Base-by-base conservation (phyloP, 2,888 invertebrate species). In the Argyra leucocephala region DNA sequence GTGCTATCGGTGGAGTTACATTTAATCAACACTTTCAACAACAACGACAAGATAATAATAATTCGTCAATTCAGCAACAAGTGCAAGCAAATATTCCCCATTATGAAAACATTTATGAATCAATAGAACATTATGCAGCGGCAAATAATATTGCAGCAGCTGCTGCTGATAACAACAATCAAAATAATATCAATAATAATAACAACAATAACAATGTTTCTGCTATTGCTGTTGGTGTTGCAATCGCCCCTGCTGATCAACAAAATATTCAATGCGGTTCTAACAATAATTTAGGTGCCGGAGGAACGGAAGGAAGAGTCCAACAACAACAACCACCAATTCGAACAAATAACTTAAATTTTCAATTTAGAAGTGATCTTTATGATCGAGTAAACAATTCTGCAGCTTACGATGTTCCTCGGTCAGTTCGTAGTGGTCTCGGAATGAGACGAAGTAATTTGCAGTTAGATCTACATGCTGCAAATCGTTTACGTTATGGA, bases 91-190 rank as follows among this genome's bases (percentile, higher is more conserved):
- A 75, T 74, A 78, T 78, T 74, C 81, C 81, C 69, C 79, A 80
- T 70, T 81, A 81, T 72, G 82, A 82, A 72, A 83, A 83, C 74
- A 80, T 83, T 69, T 83, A 83, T 73, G 83, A 83, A 73, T 78
- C 81, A 67, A 81, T 83, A 72, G 80, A 81, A 69, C 79, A 73
- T 69, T 74, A 74, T 69, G 74, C 73, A 74, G 73, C 73, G 71
- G 71, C 69, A 63, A 71, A 69, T 65, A 67, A 66, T 69, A 69
- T 68, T 67, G 71, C 70, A 69, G 69, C 65, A 67, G 68, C 68
- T 67, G 18, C 18, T 48, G 15, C 15, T n/a, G 71, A 67, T 65
- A 67, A 63, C 59, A 66, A 61, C 64, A 67, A 66, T n/a, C 12
- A 48, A 15, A 9, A 9, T 5, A 48, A 48, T n/a, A 15, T 18